Evolutionary conservation across 2,888 invertebrate species (phyloP).

Genomic region (Macrophya alboannulata): DNA sequence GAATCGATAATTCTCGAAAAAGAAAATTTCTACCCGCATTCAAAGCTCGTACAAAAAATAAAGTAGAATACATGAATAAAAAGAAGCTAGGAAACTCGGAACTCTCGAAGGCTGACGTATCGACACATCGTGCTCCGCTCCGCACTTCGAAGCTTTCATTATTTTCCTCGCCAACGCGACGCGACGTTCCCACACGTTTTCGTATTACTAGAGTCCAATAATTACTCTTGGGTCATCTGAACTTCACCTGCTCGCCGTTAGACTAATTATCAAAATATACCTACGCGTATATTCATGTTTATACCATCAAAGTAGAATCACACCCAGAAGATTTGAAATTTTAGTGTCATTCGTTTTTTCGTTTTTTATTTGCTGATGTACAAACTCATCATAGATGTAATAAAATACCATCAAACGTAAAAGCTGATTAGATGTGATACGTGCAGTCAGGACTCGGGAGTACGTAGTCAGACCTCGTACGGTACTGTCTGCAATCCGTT

Average conservation of each 20-base stretch:
- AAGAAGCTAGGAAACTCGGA: background rate
- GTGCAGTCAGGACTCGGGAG: background rate
- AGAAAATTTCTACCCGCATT: background rate
- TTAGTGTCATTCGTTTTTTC: background rate
- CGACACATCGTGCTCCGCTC: slow-evolving; percentile 41
- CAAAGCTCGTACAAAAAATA: slow-evolving; percentile 16
- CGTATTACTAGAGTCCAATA: slow-evolving; percentile 41
- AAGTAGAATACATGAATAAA: slow-evolving; percentile 18
- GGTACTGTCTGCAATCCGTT: background rate
- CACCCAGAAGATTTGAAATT: background rate
- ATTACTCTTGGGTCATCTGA: slow-evolving; percentile 43
- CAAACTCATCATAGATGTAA: background rate
- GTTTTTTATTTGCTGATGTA: background rate
- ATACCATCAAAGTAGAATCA: background rate
- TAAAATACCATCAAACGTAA: background rate
- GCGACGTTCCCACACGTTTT: slow-evolving; percentile 30
- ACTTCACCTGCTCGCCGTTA: slow-evolving; percentile 36
- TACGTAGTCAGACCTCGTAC: background rate
- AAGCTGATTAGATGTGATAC: background rate
- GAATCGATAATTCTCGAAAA: background rate
- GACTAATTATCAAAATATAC: slow-evolving; percentile 3
- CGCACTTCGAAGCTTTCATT: slow-evolving; percentile 42
- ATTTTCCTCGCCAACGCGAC: slow-evolving; percentile 18
- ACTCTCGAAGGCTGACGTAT: slow-evolving; percentile 49
- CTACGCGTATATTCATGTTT: background rate